Base-by-base conservation (phyloP, 2,113 vertebrate genomes). In the Elachura formosa region DNA sequence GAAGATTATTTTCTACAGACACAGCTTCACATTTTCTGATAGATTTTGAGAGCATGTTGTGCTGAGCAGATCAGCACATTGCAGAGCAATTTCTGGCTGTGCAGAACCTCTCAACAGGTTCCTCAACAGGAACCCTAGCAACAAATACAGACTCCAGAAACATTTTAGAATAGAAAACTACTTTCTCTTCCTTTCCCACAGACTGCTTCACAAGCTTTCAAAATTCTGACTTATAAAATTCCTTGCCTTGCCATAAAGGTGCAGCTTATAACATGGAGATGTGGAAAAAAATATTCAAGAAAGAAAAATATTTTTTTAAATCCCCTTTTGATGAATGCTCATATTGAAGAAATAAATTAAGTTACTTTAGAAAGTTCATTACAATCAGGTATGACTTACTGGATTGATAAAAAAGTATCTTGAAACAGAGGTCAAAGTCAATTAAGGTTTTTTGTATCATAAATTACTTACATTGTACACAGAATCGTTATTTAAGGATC, bases 381-480 rank as follows among this genome's bases (percentile, higher is more conserved):
- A 40, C 90, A 68, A 77, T 83, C 54, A 95, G 41, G 56, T 77
- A 96, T 59, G 75, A 95, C 80, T 82, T 34, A 77, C 21, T 38
- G 20, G 52, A 67, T 24, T 67, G 80, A 96, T 89, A 12, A 89
- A 92, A 76, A 55, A 20, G 12, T 29, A 56, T 89, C 67, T 95
- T 25, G 9, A 84, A 94, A 83, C 33, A 64, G 51, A 85, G 43
- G 56, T 90, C 74, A 74, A 95, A 93, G 45, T 86, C 64, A 91
- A 80, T 76, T 56, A 90, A 77, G 49, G 48, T 34, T 72, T 95
- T 89, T 58, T 79, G n/a, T 79, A 87, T 86, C 76, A 54, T 83
- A 96, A 97, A 96, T 91, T 31, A 75, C 89, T 96, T 93, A 87
- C 85, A 67, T 67, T 46, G 54, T 77, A 86, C 45, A 91, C 86